Conservation (phyloP, 2,888 invertebrate genomes). For the Allolobophora icterica region DNA sequence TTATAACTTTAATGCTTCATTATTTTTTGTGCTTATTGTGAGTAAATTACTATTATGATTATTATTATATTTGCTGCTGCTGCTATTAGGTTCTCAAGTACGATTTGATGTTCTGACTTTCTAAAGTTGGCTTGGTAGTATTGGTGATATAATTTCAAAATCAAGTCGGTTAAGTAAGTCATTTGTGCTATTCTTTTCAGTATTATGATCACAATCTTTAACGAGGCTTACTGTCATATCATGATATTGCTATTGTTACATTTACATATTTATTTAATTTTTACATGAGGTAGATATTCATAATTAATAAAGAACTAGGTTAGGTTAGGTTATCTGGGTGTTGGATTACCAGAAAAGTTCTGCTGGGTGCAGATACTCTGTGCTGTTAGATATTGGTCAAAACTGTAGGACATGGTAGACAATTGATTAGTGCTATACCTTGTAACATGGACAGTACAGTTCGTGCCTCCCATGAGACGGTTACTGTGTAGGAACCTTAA, state of each 20-base stretch:
- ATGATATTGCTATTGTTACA: background rate
- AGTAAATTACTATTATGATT: background rate
- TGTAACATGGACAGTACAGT: no score
- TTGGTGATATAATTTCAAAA: background rate
- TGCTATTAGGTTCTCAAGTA: background rate
- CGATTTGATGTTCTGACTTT: background rate
- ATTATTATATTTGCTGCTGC: background rate
- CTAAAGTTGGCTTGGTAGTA: background rate
- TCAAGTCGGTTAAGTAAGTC: background rate
- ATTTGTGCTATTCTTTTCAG: slow-evolving; percentile 12
- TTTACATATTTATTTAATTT: background rate
- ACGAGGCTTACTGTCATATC: background rate
- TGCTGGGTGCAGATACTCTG: no score
- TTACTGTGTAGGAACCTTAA: no score
- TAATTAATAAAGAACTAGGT: background rate
- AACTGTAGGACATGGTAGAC: no score
- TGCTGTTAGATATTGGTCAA: background rate
- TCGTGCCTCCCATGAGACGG: no score
- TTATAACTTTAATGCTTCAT: background rate
- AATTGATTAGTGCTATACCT: no score
- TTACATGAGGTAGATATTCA: background rate
- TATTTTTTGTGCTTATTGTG: background rate
- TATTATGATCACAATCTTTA: background rate
- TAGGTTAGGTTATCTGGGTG: background rate
- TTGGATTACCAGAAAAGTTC: no score